A percentile compares a stretch with the other conserved stretches of the same genome.
phyloP scores from a whole-genome alignment of 2,888 invertebrate genomes.

The Leucoma salicis region DNA sequence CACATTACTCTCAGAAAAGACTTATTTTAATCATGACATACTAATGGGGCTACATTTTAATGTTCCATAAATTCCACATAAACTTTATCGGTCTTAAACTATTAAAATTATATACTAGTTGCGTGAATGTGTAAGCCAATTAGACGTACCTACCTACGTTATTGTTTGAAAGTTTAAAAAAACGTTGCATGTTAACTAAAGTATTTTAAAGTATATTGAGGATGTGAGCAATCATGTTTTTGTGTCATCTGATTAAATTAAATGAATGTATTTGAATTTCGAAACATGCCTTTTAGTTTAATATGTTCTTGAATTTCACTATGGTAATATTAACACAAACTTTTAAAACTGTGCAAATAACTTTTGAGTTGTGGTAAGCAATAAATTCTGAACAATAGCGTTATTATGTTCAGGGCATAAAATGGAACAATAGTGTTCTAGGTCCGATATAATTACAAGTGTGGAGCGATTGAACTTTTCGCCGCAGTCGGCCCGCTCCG shows the following conservation, averaged over 20 bases:
- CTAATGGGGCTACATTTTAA: conserved; percentile 1
- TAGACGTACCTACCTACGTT: too few species aligned
- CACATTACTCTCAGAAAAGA: background rate
- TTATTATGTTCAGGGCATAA: conserved; percentile 11
- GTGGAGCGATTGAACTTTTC: conserved; percentile 28
- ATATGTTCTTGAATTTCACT: background rate
- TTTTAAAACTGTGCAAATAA: background rate
- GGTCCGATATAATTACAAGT: conserved; percentile 20
- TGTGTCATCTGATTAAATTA: too few species aligned
- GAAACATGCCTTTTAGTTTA: too few species aligned
- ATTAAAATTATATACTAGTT: too few species aligned
- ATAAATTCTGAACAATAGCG: conserved; percentile 13
- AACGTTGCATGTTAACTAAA: too few species aligned
- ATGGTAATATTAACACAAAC: background rate
- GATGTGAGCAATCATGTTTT: too few species aligned
- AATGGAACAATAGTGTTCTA: conserved; percentile 19
- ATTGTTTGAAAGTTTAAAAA: too few species aligned
- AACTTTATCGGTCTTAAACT: too few species aligned
- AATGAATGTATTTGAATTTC: too few species aligned
- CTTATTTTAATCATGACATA: background rate
- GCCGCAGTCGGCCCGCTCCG: conserved; percentile 29
- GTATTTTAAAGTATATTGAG: too few species aligned
- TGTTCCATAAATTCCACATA: background rate
- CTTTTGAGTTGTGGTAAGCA: conserved; percentile 6
- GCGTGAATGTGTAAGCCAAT: too few species aligned